Conservation (phyloP, 2,113 vertebrate genomes). For the Plestiodon gilberti region DNA sequence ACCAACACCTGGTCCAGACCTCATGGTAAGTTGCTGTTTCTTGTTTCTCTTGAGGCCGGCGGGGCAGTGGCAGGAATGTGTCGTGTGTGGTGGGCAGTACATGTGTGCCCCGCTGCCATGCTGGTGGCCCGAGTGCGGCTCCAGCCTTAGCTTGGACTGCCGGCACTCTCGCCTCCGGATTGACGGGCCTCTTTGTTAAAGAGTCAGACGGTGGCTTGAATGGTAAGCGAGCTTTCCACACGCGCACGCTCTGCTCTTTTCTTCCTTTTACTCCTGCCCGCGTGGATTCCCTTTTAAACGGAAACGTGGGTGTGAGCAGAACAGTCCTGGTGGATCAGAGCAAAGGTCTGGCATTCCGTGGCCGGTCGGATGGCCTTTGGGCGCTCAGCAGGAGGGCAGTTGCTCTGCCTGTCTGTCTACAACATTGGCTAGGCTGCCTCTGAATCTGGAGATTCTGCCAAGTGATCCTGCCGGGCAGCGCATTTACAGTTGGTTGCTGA, state of each 20-base stretch:
- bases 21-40: constrained; percentile 87
- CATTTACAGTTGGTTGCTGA: not conserved
- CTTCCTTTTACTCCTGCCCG: constrained; percentile 55
- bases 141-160: constrained; percentile 62
- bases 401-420: too few relatives aligned
- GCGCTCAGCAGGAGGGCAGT: not conserved
- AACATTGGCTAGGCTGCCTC: not conserved
- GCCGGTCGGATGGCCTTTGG: too few relatives aligned
- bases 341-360: not conserved
- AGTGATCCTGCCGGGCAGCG: not conserved
- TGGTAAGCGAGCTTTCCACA: constrained; percentile 76
- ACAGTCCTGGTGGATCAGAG: not conserved
- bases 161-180: constrained; percentile 64
- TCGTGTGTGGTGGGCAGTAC: constrained; percentile 74
- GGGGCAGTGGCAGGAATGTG: constrained; percentile 79
- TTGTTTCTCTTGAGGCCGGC: constrained; percentile 73
- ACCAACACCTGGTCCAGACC: constrained; percentile 88
- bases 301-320: not conserved
- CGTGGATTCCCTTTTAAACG: constrained; percentile 43
- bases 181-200: constrained; percentile 64
- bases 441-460: not conserved
- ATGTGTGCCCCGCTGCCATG: constrained; percentile 58
- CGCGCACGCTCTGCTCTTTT: constrained; percentile 4
- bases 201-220: constrained; percentile 66
- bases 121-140: constrained; percentile 57